Percentiles rank a stretch among this genome's conserved stretches.
Evolutionary conservation across 2,113 vertebrate genomes (phyloP).

Genomic region (Tetraodon nigroviridis): DNA sequence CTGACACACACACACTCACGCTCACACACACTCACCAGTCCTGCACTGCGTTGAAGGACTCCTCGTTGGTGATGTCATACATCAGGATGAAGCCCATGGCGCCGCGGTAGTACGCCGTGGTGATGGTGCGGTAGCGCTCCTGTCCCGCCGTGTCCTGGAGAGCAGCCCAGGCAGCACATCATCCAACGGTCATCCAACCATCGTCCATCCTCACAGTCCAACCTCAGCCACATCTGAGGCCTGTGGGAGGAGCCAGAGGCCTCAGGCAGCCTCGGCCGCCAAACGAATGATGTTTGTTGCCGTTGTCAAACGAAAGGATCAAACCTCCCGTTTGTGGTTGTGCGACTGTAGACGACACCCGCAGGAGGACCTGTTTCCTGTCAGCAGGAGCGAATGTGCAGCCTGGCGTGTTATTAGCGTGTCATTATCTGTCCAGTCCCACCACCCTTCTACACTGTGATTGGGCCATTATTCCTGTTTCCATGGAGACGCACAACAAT

Average conservation of each 20-base stretch:
- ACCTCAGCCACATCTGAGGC: too few relatives aligned
- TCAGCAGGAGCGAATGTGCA: neutral
- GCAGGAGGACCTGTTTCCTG: neutral
- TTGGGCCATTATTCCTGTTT: neutral
- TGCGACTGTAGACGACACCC: neutral
- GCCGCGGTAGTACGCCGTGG: conserved; percentile 95
- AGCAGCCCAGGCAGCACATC: neutral
- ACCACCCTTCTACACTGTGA: neutral
- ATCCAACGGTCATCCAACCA: too few relatives aligned
- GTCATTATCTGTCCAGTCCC: neutral
- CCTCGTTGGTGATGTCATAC: conserved; percentile 97
- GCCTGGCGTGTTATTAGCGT: neutral
- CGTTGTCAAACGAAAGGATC: too few relatives aligned
- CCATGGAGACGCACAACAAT: neutral
- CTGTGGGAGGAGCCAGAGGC: too few relatives aligned
- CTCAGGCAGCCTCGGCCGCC: too few relatives aligned
- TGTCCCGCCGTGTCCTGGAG: conserved; percentile 95
- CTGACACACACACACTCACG: neutral
- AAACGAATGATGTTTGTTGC: too few relatives aligned
- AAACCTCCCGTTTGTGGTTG: too few relatives aligned
- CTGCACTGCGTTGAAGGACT: conserved; percentile 96
- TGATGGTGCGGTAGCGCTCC: conserved; percentile 96
- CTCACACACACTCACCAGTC: conserved; percentile 84
- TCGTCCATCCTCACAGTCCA: too few relatives aligned
- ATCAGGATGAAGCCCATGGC: conserved; percentile 99